phyloP scores from a whole-genome alignment of 2,888 invertebrate species.

The Drepanosiphum platanoidis region DNA sequence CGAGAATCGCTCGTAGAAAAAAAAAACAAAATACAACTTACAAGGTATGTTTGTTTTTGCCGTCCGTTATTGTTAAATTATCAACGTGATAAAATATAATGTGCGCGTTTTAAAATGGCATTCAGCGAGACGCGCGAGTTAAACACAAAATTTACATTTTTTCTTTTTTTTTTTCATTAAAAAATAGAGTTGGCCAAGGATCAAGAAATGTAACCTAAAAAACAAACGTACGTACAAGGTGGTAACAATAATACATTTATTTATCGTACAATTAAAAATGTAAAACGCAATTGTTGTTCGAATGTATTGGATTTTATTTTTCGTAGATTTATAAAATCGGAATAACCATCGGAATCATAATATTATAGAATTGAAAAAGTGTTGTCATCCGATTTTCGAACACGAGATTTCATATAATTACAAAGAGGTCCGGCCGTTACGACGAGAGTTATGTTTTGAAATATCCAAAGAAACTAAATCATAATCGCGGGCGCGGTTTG shows the following conservation, averaged over 20 bases:
- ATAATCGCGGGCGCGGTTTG: neutral
- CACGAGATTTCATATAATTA: neutral
- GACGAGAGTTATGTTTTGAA: neutral
- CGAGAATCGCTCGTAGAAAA: neutral
- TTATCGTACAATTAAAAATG: conserved; percentile 10
- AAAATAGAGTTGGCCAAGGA: conserved; percentile 40
- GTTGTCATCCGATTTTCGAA: neutral
- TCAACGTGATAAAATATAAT: neutral
- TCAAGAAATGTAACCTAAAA: conserved; percentile 54
- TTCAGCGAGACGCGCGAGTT: neutral
- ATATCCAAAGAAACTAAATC: neutral
- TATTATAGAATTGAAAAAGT: neutral
- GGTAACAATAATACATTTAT: conserved; percentile 20
- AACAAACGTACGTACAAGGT: conserved; percentile 14
- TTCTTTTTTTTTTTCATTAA: conserved; percentile 44
- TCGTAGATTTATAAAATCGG: neutral
- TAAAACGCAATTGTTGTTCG: conserved; percentile 33
- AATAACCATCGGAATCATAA: too few species aligned
- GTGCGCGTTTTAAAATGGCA: conserved; percentile 6
- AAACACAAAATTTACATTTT: conserved; percentile 32
- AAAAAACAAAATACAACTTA: neutral
- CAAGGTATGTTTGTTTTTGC: neutral
- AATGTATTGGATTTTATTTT: neutral
- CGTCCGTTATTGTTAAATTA: neutral
- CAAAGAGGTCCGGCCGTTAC: neutral